Evolutionary conservation across 2,888 invertebrate species (phyloP), one percentile per base, ranked within the genome.

Genomic region (Catocala sponsa): DNA sequence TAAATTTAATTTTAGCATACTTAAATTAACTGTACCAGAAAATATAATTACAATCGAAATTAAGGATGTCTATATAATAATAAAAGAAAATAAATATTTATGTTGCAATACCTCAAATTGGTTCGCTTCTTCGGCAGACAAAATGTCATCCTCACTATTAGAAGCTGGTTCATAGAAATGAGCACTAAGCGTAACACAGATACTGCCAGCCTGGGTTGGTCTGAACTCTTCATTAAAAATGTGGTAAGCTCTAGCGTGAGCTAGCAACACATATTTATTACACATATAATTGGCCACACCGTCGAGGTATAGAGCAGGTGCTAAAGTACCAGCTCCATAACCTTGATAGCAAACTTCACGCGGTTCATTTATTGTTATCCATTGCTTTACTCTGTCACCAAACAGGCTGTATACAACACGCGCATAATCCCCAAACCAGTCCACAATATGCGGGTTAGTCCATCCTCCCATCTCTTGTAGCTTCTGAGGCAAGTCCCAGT

Each of bases 351-450:
- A 92, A 13, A 87, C 68, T 70, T 82, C 76, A 11, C 73, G 80
- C 0, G 95, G 95, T 75, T 96, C 96, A 67, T 96, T 96, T 38
- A 95, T 91, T 0, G 95, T 95, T 6, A 95, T 91, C 95, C 95
- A 96, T 38, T 83, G 62, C 55, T 89, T 89, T 0, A 94, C 95
- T 68, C 91, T 84, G 68, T 95, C 94, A 0, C 95, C 95, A 64
- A 92, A 95, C 25, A 85, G 70, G 53, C 80, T 72, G 71, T 88
- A 95, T 0, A 83, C 83, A 7, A 91, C 72, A 1, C 88, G 83
- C 0, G 95, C 92, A 72, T 94, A 95, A 54, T 91, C 90, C 5
- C 79, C 85, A 65, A 89, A 95, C 88, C 94, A 94, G 63, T 92
- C 86, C 0, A 91, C 82, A 2, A 95, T 80, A 5, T 88, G 46